phyloP scores from a whole-genome alignment of 2,113 vertebrate species.

The Alethe diademata region DNA sequence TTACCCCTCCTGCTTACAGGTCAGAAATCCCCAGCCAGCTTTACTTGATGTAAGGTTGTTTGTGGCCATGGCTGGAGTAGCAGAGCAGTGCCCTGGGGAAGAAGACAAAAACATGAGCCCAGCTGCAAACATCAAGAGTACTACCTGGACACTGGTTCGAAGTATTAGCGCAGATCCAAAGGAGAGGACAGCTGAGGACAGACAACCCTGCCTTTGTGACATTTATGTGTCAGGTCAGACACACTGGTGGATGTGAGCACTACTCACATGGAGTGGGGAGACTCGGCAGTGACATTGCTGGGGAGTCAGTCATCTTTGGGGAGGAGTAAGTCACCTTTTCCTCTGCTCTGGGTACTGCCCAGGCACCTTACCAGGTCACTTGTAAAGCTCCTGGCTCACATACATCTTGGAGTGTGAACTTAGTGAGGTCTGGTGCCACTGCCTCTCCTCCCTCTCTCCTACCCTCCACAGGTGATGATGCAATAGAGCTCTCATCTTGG shows the following conservation, averaged over 20 bases:
- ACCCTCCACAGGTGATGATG: background rate
- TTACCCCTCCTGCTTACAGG: background rate
- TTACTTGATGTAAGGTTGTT: fast-evolving
- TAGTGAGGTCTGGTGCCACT: background rate
- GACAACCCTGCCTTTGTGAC: background rate
- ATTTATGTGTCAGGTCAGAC: background rate
- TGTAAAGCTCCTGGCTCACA: background rate
- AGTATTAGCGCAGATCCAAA: background rate
- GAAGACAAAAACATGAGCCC: background rate
- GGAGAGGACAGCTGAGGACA: background rate
- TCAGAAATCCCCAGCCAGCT: background rate
- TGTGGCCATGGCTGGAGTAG: background rate
- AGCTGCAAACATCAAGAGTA: background rate
- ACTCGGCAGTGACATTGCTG: background rate
- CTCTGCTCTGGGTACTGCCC: background rate
- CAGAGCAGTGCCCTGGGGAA: background rate
- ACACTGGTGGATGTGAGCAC: background rate
- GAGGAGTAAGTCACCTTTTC: background rate
- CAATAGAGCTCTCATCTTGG: background rate
- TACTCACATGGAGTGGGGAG: fast-evolving
- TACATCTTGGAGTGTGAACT: background rate
- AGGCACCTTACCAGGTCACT: background rate
- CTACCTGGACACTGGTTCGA: fast-evolving
- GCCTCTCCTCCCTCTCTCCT: background rate
- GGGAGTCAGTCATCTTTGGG: background rate